Evolutionary conservation across 2,113 vertebrate species (phyloP).

Genomic region (Romanogobio albipinnatus): DNA sequence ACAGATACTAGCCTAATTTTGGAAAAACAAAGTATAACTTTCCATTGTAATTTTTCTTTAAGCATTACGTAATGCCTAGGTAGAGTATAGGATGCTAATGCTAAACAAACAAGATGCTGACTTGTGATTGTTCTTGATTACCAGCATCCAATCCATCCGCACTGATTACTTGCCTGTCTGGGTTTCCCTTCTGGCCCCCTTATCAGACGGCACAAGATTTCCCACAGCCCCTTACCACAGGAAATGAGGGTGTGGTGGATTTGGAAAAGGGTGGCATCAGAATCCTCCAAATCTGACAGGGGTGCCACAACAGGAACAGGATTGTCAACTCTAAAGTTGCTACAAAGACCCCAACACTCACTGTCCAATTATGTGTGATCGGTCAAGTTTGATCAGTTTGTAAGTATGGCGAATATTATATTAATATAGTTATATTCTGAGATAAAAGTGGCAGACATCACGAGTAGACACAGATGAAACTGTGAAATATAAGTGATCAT

Average conservation of each 20-base stretch:
- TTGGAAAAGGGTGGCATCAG: constrained; percentile 15
- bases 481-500: too few relatives aligned
- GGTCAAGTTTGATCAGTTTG: not conserved
- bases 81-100: not conserved
- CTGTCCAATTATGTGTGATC: not conserved
- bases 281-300: constrained; percentile 20
- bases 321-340: not conserved
- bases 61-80: not conserved
- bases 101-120: constrained; percentile 39
- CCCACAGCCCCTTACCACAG: constrained; percentile 27
- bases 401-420: not conserved
- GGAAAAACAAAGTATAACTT: not conserved
- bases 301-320: not conserved
- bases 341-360: not conserved
- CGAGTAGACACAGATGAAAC: not conserved
- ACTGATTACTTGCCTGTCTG: constrained; percentile 20
- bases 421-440: not conserved
- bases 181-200: not conserved
- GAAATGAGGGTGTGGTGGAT: constrained; percentile 27
- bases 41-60: not conserved
- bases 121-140: constrained; percentile 39
- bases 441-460: not conserved
- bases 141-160: not conserved
- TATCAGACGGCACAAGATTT: constrained; percentile 23
- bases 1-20: not conserved